Percentiles rank a stretch among this genome's conserved stretches.
Evolutionary conservation across 2,888 invertebrate species (phyloP).

Genomic region (Ophioninae sp.): DNA sequence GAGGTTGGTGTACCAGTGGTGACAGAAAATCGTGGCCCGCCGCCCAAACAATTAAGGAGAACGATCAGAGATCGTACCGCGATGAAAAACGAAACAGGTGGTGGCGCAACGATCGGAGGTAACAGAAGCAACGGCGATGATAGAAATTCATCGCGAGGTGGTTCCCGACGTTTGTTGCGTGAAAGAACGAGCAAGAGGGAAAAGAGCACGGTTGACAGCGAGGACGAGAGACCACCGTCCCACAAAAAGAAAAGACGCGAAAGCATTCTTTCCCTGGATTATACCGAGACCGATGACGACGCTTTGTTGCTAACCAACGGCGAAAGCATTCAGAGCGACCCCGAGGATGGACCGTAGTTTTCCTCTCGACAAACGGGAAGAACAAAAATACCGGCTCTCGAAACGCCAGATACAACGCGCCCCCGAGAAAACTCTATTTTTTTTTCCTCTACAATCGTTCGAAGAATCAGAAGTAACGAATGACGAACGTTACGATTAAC

Average conservation of each 20-base stretch:
- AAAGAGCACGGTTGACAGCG: constrained; percentile 82
- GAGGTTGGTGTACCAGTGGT: constrained; percentile 56
- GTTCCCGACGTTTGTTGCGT: constrained; percentile 67
- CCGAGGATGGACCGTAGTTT: constrained; percentile 68
- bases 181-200: constrained; percentile 80
- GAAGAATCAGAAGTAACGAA: constrained; percentile 1
- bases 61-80: constrained; percentile 68
- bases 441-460: constrained; percentile 18
- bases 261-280: constrained; percentile 88
- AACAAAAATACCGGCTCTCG: constrained; percentile 2
- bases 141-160: constrained; percentile 55
- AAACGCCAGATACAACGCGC: constrained; percentile 25
- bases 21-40: constrained; percentile 34
- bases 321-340: constrained; percentile 81
- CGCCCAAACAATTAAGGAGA: constrained; percentile 65
- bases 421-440: constrained; percentile 26
- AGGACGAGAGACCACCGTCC: constrained; percentile 81
- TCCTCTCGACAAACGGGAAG: not conserved
- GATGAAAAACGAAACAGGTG: constrained; percentile 46
- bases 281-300: constrained; percentile 87
- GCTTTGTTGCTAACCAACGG: constrained; percentile 88
- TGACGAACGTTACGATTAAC: not conserved
- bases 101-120: constrained; percentile 45
- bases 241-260: constrained; percentile 88
- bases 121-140: constrained; percentile 74